Conservation (phyloP, 2,797 vertebrate species). For the Myioborus melanocephalus region DNA sequence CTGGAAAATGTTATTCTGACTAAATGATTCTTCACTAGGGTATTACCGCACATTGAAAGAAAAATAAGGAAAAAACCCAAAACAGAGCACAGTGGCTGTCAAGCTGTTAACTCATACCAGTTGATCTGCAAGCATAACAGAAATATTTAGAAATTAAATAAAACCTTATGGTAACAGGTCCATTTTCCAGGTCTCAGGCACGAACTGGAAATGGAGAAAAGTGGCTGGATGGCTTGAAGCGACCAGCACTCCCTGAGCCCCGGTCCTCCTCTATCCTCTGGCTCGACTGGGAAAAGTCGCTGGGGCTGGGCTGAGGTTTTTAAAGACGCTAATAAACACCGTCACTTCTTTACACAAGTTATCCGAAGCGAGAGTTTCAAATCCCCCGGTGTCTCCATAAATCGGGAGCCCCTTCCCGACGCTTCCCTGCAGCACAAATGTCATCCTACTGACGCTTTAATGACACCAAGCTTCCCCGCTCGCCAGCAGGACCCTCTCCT, state of each 20-base stretch:
- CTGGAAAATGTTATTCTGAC: not conserved
- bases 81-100: not conserved
- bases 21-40: not conserved
- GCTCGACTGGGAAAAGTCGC: not conserved
- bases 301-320: not conserved
- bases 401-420: not conserved
- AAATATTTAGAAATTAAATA: not conserved
- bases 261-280: no score
- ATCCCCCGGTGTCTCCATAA: not conserved
- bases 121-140: not conserved
- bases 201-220: not conserved
- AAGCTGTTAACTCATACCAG: not conserved
- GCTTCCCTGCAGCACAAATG: slow-evolving; percentile 5
- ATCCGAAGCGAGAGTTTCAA: not conserved
- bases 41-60: not conserved
- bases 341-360: not conserved
- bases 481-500: not conserved
- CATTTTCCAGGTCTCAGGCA: not conserved
- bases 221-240: not conserved
- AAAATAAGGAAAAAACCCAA: not conserved
- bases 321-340: not conserved
- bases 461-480: not conserved
- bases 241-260: not conserved
- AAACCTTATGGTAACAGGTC: not conserved
- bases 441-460: slow-evolving; percentile 25